A percentile compares a stretch with the other conserved stretches of the same genome.
phyloP scores from a whole-genome alignment of 2,797 vertebrate genomes.

The Platalea minor region DNA sequence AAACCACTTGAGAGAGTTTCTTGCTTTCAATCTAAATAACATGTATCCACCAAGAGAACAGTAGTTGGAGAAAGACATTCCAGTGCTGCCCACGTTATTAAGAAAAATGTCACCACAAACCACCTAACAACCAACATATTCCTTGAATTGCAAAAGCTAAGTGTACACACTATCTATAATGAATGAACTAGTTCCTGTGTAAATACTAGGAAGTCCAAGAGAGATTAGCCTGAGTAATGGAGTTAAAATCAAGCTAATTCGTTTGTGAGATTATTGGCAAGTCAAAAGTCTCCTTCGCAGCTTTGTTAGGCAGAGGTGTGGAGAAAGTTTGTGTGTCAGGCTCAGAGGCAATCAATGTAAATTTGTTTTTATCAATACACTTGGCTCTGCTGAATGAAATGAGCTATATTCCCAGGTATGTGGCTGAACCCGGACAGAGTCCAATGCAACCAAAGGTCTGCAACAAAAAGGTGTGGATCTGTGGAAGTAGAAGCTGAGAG shows the following conservation, averaged over 20 bases:
- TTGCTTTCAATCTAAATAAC: constrained; percentile 6
- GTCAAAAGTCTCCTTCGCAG: background rate
- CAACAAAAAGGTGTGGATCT: background rate
- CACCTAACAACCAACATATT: background rate
- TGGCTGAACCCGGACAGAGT: background rate
- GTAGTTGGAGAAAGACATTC: background rate
- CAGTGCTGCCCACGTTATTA: background rate
- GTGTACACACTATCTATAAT: constrained; percentile 43
- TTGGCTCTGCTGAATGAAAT: background rate
- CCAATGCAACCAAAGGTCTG: background rate
- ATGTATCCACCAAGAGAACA: background rate
- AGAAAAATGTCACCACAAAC: constrained; percentile 16
- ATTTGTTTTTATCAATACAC: background rate
- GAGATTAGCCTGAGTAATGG: constrained; percentile 46
- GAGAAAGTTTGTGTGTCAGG: background rate
- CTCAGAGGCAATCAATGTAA: background rate
- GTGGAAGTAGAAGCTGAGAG: background rate
- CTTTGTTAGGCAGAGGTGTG: background rate
- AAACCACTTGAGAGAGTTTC: background rate
- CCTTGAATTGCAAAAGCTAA: background rate
- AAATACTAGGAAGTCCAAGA: constrained; percentile 31
- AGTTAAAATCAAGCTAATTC: constrained; percentile 57
- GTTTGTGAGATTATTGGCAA: constrained; percentile 37
- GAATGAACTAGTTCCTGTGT: constrained; percentile 46
- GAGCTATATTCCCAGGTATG: background rate